Percentiles rank a stretch among this genome's conserved stretches.
phyloP scores from a whole-genome alignment of 64 coral and sea anemone genomes.

The Montipora efflorescens region DNA sequence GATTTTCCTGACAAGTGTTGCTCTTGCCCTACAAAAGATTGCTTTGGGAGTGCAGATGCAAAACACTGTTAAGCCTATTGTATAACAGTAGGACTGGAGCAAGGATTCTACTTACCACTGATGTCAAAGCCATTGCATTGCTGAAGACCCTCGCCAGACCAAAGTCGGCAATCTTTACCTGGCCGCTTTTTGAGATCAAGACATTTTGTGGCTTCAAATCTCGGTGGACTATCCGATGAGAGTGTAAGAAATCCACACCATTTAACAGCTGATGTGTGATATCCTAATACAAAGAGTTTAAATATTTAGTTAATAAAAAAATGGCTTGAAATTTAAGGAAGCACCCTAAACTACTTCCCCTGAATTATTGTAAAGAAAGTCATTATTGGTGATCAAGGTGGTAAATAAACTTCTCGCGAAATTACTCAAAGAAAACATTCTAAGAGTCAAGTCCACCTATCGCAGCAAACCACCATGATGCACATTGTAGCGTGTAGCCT shows the following conservation, averaged over 20 bases:
- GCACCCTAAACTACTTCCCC: no score
- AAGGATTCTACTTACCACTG: slow-evolving; percentile 77
- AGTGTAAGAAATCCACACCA: slow-evolving; percentile 95
- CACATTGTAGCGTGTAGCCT: no score
- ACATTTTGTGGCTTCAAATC: slow-evolving; percentile 99
- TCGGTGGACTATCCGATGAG: slow-evolving; percentile 95
- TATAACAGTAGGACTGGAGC: no score
- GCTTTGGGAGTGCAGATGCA: no score
- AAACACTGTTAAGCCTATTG: no score
- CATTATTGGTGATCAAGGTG: no score
- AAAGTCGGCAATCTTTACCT: slow-evolving; percentile 98
- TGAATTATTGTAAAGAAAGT: no score
- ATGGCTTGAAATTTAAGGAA: not conserved
- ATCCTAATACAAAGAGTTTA: slow-evolving; percentile 56
- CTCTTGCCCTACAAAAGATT: not conserved
- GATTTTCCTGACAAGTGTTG: no score
- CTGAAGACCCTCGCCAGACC: slow-evolving; percentile 95
- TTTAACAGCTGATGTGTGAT: slow-evolving; percentile 90
- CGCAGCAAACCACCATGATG: no score
- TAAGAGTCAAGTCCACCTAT: no score
- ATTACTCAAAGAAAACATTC: no score
- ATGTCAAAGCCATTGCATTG: slow-evolving; percentile 93
- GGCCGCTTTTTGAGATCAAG: slow-evolving; percentile 86
- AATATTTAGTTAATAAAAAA: not conserved
- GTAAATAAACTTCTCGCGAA: no score